These are phyloP conservation scores for Palloptera scutellata DNA, from an alignment of 2,888 invertebrate species.

Conservation along the genomic window DNA sequence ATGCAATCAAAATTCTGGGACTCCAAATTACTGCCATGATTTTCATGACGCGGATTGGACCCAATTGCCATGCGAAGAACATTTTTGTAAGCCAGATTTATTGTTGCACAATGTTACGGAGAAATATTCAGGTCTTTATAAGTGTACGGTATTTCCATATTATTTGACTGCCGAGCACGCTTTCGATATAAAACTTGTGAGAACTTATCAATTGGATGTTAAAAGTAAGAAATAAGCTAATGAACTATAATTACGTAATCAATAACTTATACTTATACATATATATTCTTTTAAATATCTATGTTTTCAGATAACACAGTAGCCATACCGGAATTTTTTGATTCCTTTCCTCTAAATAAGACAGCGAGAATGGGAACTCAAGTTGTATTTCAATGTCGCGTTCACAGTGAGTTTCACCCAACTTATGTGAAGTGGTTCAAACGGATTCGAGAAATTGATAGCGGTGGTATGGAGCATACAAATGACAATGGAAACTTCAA, in stretches of 20 bases:
- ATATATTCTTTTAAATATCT: not conserved
- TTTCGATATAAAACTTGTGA: slow-evolving; percentile 58
- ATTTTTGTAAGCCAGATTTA: slow-evolving; percentile 52
- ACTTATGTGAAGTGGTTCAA: slow-evolving; percentile 61
- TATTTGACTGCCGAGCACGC: slow-evolving; percentile 47
- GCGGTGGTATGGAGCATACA: slow-evolving; percentile 31
- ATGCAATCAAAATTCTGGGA: slow-evolving; percentile 49
- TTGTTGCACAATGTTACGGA: slow-evolving; percentile 59
- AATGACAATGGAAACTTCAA: slow-evolving; percentile 44
- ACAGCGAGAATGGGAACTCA: slow-evolving; percentile 49
- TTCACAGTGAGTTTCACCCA: slow-evolving; percentile 58
- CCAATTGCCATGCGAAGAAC: slow-evolving; percentile 54
- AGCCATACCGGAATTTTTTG: slow-evolving; percentile 57
- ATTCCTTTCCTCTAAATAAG: slow-evolving; percentile 55
- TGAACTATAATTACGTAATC: slow-evolving; percentile 9
- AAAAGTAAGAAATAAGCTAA: slow-evolving; percentile 50
- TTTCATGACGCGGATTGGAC: slow-evolving; percentile 54
- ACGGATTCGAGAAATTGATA: slow-evolving; percentile 39
- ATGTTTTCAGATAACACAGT: slow-evolving; percentile 50
- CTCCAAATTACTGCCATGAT: slow-evolving; percentile 49
- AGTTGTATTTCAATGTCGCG: slow-evolving; percentile 60
- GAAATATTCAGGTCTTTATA: slow-evolving; percentile 61
- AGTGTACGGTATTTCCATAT: slow-evolving; percentile 59
- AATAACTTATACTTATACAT: slow-evolving; percentile 21
- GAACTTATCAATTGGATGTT: slow-evolving; percentile 60